A percentile compares a stretch with the other conserved stretches of the same genome.
Conservation (phyloP, 2,113 vertebrate genomes). For the Calidris pygmaea region DNA sequence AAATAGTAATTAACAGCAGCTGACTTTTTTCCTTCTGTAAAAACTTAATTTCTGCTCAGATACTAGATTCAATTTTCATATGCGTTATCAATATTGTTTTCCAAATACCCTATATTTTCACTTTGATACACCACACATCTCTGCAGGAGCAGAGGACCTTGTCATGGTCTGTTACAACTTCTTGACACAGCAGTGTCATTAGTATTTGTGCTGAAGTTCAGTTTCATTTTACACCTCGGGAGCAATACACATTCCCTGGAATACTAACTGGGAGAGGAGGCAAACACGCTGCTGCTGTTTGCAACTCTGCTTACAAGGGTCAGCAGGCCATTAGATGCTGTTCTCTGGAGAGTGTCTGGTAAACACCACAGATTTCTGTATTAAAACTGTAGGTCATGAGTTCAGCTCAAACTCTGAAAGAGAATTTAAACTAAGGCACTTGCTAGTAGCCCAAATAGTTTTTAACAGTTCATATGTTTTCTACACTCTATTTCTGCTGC, state of each 20-base stretch:
- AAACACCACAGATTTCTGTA: not conserved
- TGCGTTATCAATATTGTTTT: not conserved
- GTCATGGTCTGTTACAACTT: not conserved
- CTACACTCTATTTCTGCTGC: not conserved
- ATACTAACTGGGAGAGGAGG: not conserved
- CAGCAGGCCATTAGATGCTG: not conserved
- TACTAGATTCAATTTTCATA: not conserved
- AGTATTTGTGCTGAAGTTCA: not conserved
- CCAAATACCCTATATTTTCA: not conserved
- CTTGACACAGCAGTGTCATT: not conserved
- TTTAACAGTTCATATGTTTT: not conserved
- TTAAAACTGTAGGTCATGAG: not conserved
- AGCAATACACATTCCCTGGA: not conserved
- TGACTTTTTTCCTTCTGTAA: not conserved
- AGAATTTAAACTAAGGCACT: not conserved
- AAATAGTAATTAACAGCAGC: not conserved
- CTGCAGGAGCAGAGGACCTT: not conserved
- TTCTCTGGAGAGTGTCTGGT: not conserved
- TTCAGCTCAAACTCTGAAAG: not conserved
- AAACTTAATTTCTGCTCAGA: not conserved
- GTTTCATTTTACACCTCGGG: not conserved
- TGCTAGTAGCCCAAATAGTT: not conserved
- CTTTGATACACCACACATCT: not conserved
- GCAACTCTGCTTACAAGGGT: not conserved
- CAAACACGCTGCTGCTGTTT: not conserved